These are phyloP conservation scores for Drosophila ohnishii DNA, from an alignment of 1,140 invertebrate species.

Conservation along the genomic window DNA sequence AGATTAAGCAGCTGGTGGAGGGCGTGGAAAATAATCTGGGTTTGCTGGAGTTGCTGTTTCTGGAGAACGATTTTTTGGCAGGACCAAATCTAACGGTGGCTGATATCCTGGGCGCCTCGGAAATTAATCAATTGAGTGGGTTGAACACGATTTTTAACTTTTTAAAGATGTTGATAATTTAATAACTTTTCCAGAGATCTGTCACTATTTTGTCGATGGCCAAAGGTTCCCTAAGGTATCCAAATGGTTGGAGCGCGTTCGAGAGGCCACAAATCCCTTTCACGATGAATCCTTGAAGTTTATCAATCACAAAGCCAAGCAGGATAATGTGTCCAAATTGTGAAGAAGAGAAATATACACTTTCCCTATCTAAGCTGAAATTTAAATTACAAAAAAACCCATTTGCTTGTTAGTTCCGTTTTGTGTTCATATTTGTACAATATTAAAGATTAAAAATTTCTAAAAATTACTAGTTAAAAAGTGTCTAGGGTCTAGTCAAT, in stretches of 20 bases:
- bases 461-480: slow-evolving; percentile 19
- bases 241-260: slow-evolving; percentile 87
- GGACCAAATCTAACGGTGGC: slow-evolving; percentile 88
- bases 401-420: slow-evolving; percentile 23
- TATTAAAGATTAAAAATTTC: slow-evolving; percentile 33
- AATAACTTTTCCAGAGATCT: slow-evolving; percentile 83
- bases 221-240: slow-evolving; percentile 85
- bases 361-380: too few relatives aligned
- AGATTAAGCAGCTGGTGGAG: slow-evolving; percentile 83
- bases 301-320: slow-evolving; percentile 43
- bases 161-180: neutral
- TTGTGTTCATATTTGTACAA: slow-evolving; percentile 44
- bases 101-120: slow-evolving; percentile 90
- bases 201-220: slow-evolving; percentile 85
- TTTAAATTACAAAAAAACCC: neutral
- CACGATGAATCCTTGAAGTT: slow-evolving; percentile 86
- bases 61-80: slow-evolving; percentile 86
- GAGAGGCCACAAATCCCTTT: slow-evolving; percentile 85
- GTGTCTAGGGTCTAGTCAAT: slow-evolving; percentile 65
- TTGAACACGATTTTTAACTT: neutral
- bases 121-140: slow-evolving; percentile 92
- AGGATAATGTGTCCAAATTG: slow-evolving; percentile 34
- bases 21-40: slow-evolving; percentile 84
- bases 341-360: neutral
- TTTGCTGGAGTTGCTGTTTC: slow-evolving; percentile 86